Conservation (phyloP, 2,113 vertebrate genomes). For the Macroglossus sobrinus region DNA sequence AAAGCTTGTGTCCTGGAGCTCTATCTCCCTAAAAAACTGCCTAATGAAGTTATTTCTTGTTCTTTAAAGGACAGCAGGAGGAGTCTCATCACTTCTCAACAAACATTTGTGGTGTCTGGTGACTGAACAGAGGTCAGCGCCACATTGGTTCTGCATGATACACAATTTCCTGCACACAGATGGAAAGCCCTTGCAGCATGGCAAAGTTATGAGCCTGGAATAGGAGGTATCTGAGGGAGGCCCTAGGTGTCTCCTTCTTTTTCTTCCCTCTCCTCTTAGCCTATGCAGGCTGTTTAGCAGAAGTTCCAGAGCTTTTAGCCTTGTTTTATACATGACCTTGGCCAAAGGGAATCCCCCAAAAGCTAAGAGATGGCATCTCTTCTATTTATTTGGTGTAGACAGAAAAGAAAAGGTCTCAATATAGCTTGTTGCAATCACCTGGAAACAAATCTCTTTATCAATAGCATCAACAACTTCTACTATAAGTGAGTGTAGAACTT, state of each 20-base stretch:
- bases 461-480: not conserved
- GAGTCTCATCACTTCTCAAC: not conserved
- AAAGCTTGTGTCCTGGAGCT: not conserved
- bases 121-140: not conserved
- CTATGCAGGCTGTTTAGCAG: not conserved
- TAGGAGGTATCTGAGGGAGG: not conserved
- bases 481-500: not conserved
- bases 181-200: not conserved
- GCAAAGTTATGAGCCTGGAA: not conserved
- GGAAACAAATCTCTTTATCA: conserved; percentile 11
- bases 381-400: not conserved
- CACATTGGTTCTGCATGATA: not conserved
- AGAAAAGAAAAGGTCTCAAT: not conserved
- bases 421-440: not conserved
- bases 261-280: not conserved
- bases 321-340: not conserved
- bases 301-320: not conserved
- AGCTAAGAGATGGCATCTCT: not conserved
- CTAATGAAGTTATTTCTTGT: not conserved
- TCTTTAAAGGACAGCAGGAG: not conserved
- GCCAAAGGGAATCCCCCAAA: not conserved
- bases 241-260: not conserved
- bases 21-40: not conserved
- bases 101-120: not conserved
- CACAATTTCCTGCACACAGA: not conserved